Base-by-base conservation (phyloP, 2,797 vertebrate species). In the Anguilla marmorata region DNA sequence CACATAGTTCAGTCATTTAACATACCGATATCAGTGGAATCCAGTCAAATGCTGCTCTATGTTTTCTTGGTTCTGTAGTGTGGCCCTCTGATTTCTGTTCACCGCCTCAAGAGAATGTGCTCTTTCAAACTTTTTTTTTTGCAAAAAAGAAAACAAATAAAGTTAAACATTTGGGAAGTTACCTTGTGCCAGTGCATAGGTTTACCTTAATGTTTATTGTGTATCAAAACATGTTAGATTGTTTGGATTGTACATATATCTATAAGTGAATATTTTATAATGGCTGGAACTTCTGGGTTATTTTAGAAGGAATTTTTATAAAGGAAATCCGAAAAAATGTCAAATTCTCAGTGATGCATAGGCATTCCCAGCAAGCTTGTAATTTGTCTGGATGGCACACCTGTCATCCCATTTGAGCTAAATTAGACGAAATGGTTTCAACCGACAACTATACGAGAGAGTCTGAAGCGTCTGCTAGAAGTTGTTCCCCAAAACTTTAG, bases 161-260 rank as follows among this genome's bases (percentile, higher is more conserved):
- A 66, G 63, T 4, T 11, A 85, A 86, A 72, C 86, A 50, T 72
- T 90, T 85, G 74, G 86, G 80, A 66, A 24, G 5, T 24, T 66
- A 66, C n/a, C n/a, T 24, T 66, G 63, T 24, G 24, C 9, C 63
- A 66, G 54, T 56, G 12, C 14, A 6, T 27, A n/a, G 63, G n/a
- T 66, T 66, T 66, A 66, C 12, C 63, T 5, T 5, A 19, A 63
- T 8, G 50, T 52, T 60, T 69, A 8, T 27, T 72, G 66, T 33
- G 30, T 37, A 3, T 30, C 27, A 27, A 72, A 72, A 27, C 19
- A 19, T 30, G n/a, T 12, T n/a, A n/a, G 63, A 66, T 66, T 21
- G 19, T 19, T 72, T 12, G 12, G 66, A 27, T 72, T 12, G 14
- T 30, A 72, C 66, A 72, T 30, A 30, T 6, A 72, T 0, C 19